These are phyloP conservation scores for Tiphia femorata DNA, from an alignment of 2,888 invertebrate genomes.

Conservation along the genomic window DNA sequence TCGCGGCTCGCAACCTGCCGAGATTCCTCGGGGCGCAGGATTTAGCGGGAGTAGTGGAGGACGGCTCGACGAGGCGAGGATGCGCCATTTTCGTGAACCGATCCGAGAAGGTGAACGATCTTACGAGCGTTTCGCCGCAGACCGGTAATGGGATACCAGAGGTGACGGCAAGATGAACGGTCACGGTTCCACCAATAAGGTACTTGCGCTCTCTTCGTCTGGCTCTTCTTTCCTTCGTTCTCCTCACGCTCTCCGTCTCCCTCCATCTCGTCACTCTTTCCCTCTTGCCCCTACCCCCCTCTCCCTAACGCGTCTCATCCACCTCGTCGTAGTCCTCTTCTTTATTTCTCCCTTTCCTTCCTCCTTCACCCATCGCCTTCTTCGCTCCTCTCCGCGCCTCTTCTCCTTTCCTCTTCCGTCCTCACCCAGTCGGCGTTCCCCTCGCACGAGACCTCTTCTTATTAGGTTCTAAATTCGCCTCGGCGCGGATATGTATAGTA, in stretches of 20 bases:
- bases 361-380: constrained; percentile 16
- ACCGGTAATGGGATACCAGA: constrained; percentile 62
- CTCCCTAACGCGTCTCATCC: constrained; percentile 22
- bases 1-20: too few species aligned
- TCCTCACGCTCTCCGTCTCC: constrained; percentile 14
- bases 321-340: constrained; percentile 14
- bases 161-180: constrained; percentile 66
- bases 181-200: constrained; percentile 62
- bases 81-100: constrained; percentile 52
- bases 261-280: constrained; percentile 1
- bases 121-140: constrained; percentile 48
- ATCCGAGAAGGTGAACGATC: constrained; percentile 55
- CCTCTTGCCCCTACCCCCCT: constrained; percentile 11
- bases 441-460: constrained; percentile 41
- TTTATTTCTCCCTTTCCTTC: constrained; percentile 25
- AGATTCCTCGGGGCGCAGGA: too few species aligned
- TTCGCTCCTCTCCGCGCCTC: constrained; percentile 6
- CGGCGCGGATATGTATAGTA: constrained; percentile 16
- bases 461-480: constrained; percentile 48
- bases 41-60: constrained; percentile 6
- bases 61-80: constrained; percentile 24
- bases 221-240: constrained; percentile 35
- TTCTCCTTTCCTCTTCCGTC: constrained; percentile 22
- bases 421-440: constrained; percentile 21
- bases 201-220: constrained; percentile 41